Evolutionary conservation across 2,113 vertebrate species (phyloP).

Genomic region (Carassius auratus): DNA sequence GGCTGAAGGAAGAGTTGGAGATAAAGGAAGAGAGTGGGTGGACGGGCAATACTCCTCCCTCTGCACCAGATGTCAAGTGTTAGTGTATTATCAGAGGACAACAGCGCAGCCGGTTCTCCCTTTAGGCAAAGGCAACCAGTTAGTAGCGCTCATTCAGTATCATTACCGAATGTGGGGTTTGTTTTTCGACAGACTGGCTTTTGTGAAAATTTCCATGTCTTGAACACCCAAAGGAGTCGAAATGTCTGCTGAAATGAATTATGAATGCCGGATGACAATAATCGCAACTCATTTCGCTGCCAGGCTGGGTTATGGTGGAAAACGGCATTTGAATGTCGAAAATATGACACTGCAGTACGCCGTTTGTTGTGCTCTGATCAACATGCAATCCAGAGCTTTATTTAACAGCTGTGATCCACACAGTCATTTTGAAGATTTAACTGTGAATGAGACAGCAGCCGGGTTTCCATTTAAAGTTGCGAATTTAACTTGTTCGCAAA

Average conservation of each 20-base stretch:
- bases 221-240: constrained; percentile 12
- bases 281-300: not conserved
- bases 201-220: constrained; percentile 3
- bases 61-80: constrained; percentile 69
- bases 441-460: not conserved
- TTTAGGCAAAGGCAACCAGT: constrained; percentile 40
- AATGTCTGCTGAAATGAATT: constrained; percentile 6
- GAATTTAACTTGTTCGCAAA: no score
- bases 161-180: not conserved
- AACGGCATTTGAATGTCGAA: constrained; percentile 18
- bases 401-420: constrained; percentile 12
- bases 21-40: constrained; percentile 71
- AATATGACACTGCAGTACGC: constrained; percentile 10
- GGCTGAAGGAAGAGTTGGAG: constrained; percentile 71
- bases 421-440: constrained; percentile 4
- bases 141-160: constrained; percentile 43
- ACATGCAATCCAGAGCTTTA: not conserved
- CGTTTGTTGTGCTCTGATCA: not conserved
- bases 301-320: not conserved
- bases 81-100: constrained; percentile 62
- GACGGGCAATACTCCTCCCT: constrained; percentile 63
- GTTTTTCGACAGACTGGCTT: constrained; percentile 38
- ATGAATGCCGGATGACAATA: constrained; percentile 22
- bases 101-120: constrained; percentile 51
- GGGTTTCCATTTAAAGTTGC: no score